Evolutionary conservation across 2,113 vertebrate species (phyloP).

Genomic region (Sula dactylatra): DNA sequence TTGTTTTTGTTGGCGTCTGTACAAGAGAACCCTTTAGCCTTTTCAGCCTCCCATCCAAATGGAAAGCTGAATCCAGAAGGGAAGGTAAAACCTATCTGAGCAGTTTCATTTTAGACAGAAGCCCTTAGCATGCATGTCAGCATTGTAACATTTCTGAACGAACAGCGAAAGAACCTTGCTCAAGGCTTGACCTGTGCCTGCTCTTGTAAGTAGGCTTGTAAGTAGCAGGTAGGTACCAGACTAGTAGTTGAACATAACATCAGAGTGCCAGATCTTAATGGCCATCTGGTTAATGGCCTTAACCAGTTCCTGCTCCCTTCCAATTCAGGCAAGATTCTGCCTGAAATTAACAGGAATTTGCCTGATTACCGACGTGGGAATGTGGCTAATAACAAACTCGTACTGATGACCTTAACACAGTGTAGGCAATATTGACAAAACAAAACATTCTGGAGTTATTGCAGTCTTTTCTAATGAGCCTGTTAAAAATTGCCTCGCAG

Average conservation of each 20-base stretch:
- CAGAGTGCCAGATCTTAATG: neutral
- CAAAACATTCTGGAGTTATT: conserved; percentile 28
- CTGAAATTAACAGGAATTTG: conserved; percentile 19
- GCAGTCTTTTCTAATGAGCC: neutral
- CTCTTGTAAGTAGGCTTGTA: neutral
- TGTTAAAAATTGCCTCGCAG: neutral
- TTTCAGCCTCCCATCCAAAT: conserved; percentile 43
- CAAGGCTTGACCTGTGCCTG: neutral
- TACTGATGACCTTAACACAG: conserved; percentile 34
- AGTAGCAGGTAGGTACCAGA: neutral
- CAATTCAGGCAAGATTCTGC: neutral
- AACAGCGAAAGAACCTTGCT: conserved; percentile 24
- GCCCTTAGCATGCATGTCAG: neutral
- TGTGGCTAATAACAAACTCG: neutral
- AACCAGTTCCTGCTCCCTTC: neutral
- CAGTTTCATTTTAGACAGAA: conserved; percentile 42
- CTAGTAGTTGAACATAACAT: neutral
- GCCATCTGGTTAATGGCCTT: neutral
- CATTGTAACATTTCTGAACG: conserved; percentile 24
- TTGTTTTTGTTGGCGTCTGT: conserved; percentile 61
- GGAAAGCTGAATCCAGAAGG: conserved; percentile 36
- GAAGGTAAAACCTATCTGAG: conserved; percentile 38
- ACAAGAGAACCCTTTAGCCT: conserved; percentile 63
- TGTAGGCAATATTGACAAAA: conserved; percentile 57
- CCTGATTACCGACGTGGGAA: neutral